Conservation (phyloP, 2,113 vertebrate genomes). For the Machaerirhynchus nigripectus region DNA sequence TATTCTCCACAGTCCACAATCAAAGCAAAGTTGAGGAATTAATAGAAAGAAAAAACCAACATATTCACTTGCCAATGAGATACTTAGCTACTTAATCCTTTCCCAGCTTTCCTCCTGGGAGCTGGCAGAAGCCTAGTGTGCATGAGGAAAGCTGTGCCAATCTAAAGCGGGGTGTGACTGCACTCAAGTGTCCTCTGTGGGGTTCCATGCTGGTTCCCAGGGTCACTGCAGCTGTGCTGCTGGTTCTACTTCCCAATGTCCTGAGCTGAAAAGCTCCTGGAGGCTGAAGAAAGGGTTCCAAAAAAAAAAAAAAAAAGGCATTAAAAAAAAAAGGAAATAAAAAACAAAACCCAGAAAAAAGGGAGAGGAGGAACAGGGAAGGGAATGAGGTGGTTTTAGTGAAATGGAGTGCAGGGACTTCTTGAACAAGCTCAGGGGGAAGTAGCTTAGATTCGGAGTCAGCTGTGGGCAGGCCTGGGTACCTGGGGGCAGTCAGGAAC, state of each 20-base stretch:
- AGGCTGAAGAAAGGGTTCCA: background rate
- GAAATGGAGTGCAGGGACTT: background rate
- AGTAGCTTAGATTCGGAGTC: background rate
- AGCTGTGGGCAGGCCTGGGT: background rate
- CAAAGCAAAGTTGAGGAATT: conserved; percentile 24
- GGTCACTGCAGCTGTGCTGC: background rate
- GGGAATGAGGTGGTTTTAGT: background rate
- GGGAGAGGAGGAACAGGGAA: background rate
- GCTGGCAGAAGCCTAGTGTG: background rate
- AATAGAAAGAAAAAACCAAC: background rate
- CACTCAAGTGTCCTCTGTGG: rapidly evolving
- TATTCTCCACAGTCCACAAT: background rate
- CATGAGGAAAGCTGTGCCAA: background rate
- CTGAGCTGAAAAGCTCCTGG: background rate
- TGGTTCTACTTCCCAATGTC: background rate
- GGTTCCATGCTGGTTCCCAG: background rate
- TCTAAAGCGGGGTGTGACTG: background rate
- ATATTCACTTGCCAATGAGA: background rate
- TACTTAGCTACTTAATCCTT: conserved; percentile 18
- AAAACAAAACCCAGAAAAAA: background rate
- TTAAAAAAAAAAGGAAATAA: background rate
- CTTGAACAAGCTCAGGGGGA: rapidly evolving
- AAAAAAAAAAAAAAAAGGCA: background rate
- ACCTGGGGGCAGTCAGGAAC: background rate
- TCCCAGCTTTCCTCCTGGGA: background rate